These are phyloP conservation scores for Marisa cornuarietis DNA, from an alignment of 1,140 invertebrate species.

Conservation along the genomic window DNA sequence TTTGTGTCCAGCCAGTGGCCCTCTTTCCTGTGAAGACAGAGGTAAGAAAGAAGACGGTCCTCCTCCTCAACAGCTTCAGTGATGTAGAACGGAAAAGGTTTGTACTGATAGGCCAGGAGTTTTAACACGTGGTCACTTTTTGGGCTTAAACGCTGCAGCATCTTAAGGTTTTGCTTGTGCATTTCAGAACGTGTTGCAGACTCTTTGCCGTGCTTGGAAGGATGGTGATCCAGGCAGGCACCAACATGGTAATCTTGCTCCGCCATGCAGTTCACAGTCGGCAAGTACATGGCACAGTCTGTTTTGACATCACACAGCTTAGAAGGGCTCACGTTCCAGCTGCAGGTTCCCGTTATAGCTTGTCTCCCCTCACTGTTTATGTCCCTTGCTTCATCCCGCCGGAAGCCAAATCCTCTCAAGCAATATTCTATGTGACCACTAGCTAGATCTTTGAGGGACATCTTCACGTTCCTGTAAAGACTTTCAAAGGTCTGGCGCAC, in stretches of 20 bases:
- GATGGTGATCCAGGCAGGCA: not conserved
- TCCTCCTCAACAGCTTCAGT: not conserved
- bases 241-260: not conserved
- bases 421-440: not conserved
- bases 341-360: not conserved
- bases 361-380: not conserved
- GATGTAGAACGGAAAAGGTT: constrained; percentile 13
- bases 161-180: constrained; percentile 1
- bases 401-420: not conserved
- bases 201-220: not conserved
- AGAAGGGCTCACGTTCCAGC: not conserved
- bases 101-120: constrained; percentile 10
- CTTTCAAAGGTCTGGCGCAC: not conserved
- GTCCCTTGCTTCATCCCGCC: not conserved
- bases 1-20: not conserved
- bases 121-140: not conserved
- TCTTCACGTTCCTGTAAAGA: not conserved
- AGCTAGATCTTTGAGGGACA: not conserved
- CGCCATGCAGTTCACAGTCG: constrained; percentile 10
- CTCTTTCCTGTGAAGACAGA: not conserved
- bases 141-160: constrained; percentile 2
- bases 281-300: constrained; percentile 4
- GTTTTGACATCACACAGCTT: not conserved
- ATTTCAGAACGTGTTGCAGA: not conserved
- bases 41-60: not conserved